Evolutionary conservation across 2,888 invertebrate genomes (phyloP).

Genomic region (Fragum sueziense): DNA sequence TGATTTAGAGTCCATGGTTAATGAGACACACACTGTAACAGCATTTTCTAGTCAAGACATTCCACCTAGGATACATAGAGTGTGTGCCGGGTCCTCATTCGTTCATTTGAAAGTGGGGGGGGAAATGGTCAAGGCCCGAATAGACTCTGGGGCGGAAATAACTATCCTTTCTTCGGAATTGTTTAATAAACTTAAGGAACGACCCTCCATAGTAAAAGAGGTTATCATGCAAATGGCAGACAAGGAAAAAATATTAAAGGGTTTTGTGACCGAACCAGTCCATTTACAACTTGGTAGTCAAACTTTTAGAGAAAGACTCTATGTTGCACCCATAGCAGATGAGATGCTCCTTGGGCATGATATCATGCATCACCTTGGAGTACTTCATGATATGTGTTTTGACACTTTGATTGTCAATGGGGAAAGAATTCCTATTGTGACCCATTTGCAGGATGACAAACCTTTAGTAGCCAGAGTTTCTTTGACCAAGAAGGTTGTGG

Average conservation of each 20-base stretch:
- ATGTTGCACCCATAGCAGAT: conserved; percentile 35
- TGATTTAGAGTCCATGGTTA: not conserved
- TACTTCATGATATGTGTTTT: conserved; percentile 1
- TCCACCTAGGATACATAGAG: not conserved
- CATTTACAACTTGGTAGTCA: conserved; percentile 1
- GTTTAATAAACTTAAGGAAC: conserved; percentile 23
- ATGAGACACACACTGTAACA: not conserved
- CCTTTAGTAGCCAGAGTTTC: conserved; percentile 9
- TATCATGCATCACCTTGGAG: conserved; percentile 23
- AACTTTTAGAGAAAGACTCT: conserved; percentile 20
- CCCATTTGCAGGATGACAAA: conserved; percentile 2
- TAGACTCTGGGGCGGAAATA: conserved; percentile 36
- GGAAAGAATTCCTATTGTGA: conserved; percentile 10
- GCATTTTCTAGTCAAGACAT: not conserved
- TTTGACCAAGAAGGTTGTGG: conserved; percentile 8
- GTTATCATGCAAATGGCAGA: conserved; percentile 26
- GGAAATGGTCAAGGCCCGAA: conserved; percentile 21
- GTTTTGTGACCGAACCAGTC: conserved; percentile 16
- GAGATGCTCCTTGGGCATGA: conserved; percentile 40
- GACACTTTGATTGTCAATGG: conserved; percentile 10
- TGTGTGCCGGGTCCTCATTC: conserved; percentile 24
- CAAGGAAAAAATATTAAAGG: conserved; percentile 13
- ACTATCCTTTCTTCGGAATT: conserved; percentile 27
- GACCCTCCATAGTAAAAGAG: conserved; percentile 14
- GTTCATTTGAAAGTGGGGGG: conserved; percentile 14